Conservation (phyloP, 2,797 vertebrate genomes). For the Limosa lapponica region DNA sequence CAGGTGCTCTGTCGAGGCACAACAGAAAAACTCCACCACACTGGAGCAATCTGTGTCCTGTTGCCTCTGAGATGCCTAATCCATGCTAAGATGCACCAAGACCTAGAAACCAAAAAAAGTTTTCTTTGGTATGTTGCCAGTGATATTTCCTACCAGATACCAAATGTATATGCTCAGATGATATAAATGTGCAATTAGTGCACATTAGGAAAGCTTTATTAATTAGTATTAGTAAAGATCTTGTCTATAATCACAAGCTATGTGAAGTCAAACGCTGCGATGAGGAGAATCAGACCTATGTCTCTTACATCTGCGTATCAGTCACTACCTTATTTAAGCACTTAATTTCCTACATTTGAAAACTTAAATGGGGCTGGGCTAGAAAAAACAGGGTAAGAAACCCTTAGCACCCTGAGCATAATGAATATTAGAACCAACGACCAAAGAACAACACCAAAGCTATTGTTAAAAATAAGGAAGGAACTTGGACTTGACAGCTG, state of each 20-base stretch:
- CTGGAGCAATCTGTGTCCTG: not conserved
- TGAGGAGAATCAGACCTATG: not conserved
- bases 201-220: not conserved
- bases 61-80: not conserved
- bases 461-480: not conserved
- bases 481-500: not conserved
- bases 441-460: not conserved
- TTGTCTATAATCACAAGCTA: not conserved
- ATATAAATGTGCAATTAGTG: not conserved
- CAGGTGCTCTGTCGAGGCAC: not conserved
- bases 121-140: not conserved
- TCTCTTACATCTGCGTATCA: not conserved
- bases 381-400: not conserved
- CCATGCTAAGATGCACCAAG: not conserved
- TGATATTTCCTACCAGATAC: not conserved
- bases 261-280: not conserved
- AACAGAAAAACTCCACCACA: not conserved
- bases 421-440: not conserved
- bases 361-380: not conserved
- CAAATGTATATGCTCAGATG: not conserved
- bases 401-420: not conserved
- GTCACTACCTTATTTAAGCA: not conserved
- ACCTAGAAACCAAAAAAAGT: not conserved
- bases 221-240: not conserved
- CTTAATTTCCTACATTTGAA: not conserved